A percentile compares a stretch with the other conserved stretches of the same genome.
Evolutionary conservation across 1,140 invertebrate genomes (phyloP).

Genomic region (Nilaparvata lugens): DNA sequence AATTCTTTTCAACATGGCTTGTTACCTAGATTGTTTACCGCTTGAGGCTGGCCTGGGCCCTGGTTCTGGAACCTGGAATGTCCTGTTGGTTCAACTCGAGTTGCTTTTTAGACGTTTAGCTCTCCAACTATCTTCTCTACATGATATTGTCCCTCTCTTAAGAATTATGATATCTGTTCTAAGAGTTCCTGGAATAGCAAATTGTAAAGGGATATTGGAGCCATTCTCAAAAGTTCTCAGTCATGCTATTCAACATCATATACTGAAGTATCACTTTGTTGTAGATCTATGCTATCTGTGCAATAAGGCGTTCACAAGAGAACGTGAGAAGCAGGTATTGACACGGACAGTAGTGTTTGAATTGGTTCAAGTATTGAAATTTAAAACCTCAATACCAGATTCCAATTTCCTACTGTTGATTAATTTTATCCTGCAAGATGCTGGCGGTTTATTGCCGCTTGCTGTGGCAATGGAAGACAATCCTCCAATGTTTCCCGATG

Average conservation of each 20-base stretch:
- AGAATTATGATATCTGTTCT: conserved; percentile 79
- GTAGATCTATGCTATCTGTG: conserved; percentile 85
- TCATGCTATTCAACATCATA: conserved; percentile 79
- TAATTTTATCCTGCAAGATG: conserved; percentile 78
- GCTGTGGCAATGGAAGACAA: conserved; percentile 46
- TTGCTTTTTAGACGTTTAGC: conserved; percentile 72
- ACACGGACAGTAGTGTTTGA: conserved; percentile 87
- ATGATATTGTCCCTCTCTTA: conserved; percentile 66
- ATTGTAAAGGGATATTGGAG: conserved; percentile 78
- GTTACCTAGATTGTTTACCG: conserved; percentile 86
- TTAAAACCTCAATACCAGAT: conserved; percentile 88
- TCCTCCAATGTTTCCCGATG: conserved; percentile 37
- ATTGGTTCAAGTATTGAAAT: conserved; percentile 89
- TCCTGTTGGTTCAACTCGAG: conserved; percentile 75
- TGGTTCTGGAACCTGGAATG: conserved; percentile 58
- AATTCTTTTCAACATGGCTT: conserved; percentile 81
- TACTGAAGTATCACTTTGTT: conserved; percentile 73
- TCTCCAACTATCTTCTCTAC: conserved; percentile 59
- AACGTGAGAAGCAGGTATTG: conserved; percentile 84
- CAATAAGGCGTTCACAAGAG: conserved; percentile 72
- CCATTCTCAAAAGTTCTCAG: conserved; percentile 93
- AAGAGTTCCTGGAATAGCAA: conserved; percentile 70
- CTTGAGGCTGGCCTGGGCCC: conserved; percentile 67
- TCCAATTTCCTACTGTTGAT: conserved; percentile 88
- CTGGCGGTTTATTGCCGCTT: conserved; percentile 63